Evolutionary conservation across 2,797 vertebrate genomes (phyloP), one percentile per base, ranked within the genome.

Genomic region (Poecilia picta): DNA sequence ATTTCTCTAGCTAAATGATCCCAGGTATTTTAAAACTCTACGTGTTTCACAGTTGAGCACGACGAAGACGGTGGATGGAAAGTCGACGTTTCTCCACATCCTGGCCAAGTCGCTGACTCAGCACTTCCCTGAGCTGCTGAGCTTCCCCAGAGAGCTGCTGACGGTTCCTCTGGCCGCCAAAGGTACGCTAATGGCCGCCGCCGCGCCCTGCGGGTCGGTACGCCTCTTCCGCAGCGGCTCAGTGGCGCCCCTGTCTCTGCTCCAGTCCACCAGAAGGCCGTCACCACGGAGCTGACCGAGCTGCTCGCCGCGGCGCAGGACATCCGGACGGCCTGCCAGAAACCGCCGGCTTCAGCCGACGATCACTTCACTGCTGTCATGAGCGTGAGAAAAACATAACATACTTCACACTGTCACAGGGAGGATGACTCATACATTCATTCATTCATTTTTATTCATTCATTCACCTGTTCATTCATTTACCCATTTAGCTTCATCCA

Each of bases 51-150:
- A 99, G 98, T 95, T 99, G 13, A 98, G 97, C 93, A 99, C 98
- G 0, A 99, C 98, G 84, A 99, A 99, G 96, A 99, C 98, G 0
- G 98, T 98, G 0, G 98, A 99, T 43, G 98, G 98, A 78, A 99
- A 99, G 85, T 99, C 97, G 82, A 99, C 98, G 57, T 99, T 99
- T 85, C 97, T 99, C 76, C 98, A 99, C 91, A 98, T 99, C 86
- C 96, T 99, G 91, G 98, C 98, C 95, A 99, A 99, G 96, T 99
- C 98, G 8, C 95, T 99, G 87, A 97, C 96, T 96, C 97, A 99
- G 95, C 98, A 99, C 89, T 99, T 99, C 91, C 98, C 98, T 0
- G 98, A 99, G 91, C 97, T 99, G 89, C 96, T 99, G 85, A 97
- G 96, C 93, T 99, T 98, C 89, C 95, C 97, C 95, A 97, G 97